A percentile compares a stretch with the other conserved stretches of the same genome.
Conservation (phyloP, 2,113 vertebrate species). For the Carassius carassius region DNA sequence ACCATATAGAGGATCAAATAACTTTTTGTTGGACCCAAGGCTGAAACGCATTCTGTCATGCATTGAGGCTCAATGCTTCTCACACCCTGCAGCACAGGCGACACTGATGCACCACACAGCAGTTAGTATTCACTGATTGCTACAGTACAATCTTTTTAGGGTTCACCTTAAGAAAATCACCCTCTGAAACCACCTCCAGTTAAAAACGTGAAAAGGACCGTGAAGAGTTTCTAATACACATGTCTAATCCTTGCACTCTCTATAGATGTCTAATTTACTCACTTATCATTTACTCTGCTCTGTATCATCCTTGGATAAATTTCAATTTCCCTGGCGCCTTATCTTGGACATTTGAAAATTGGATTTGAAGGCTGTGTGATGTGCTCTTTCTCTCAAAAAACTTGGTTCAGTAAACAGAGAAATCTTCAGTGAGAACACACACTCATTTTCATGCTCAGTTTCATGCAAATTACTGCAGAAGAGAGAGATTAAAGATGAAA, state of each 20-base stretch:
- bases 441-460: conserved; percentile 22
- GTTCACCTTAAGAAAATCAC: not conserved
- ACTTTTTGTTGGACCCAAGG: not conserved
- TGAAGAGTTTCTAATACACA: not conserved
- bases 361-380: conserved; percentile 58
- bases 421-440: not conserved
- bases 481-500: conserved; percentile 4
- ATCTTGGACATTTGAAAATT: conserved; percentile 70
- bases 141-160: conserved; percentile 5
- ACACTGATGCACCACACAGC: not conserved
- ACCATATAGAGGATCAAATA: conserved; percentile 34
- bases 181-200: not conserved
- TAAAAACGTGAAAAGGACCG: too few species aligned
- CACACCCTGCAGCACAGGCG: conserved; percentile 21
- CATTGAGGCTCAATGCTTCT: conserved; percentile 1
- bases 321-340: conserved; percentile 67
- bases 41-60: conserved; percentile 11
- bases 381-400: conserved; percentile 50
- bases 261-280: conserved; percentile 1
- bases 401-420: conserved; percentile 6
- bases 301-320: conserved; percentile 64
- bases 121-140: not conserved
- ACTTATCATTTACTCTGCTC: conserved; percentile 24
- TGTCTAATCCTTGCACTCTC: conserved; percentile 8
- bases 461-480: not conserved